These are phyloP conservation scores for Lindbergichthys nudifrons DNA, from an alignment of 2,797 vertebrate genomes.

Conservation along the genomic window DNA sequence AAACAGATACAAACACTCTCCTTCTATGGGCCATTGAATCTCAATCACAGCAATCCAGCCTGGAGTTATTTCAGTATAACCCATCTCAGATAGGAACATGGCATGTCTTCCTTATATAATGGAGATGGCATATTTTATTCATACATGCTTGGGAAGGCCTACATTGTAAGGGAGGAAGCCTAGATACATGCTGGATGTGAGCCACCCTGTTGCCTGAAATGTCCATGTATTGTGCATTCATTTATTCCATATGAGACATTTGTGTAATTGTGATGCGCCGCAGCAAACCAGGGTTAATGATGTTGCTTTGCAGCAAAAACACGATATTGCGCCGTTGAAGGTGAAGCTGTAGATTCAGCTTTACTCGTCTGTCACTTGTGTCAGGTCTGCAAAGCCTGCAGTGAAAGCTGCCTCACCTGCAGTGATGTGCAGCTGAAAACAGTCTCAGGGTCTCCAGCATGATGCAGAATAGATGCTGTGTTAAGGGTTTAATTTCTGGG, in stretches of 20 bases:
- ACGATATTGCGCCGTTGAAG: background rate
- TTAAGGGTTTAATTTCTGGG: background rate
- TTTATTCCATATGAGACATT: background rate
- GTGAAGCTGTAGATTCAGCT: background rate
- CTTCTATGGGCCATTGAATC: constrained; percentile 4
- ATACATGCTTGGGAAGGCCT: constrained; percentile 51
- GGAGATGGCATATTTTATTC: constrained; percentile 73
- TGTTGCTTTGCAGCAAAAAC: constrained; percentile 18
- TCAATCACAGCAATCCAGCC: constrained; percentile 47
- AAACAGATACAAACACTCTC: constrained; percentile 34
- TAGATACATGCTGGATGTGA: constrained; percentile 32
- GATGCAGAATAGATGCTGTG: background rate
- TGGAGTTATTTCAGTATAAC: constrained; percentile 23
- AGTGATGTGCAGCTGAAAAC: constrained; percentile 7
- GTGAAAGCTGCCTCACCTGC: constrained; percentile 39
- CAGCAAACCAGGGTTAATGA: background rate
- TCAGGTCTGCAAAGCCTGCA: constrained; percentile 36
- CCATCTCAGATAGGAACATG: constrained; percentile 12
- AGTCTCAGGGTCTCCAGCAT: background rate
- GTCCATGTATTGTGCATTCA: background rate
- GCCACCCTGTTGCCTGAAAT: constrained; percentile 46
- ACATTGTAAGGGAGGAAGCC: constrained; percentile 38
- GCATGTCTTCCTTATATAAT: constrained; percentile 66
- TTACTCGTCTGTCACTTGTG: constrained; percentile 10
- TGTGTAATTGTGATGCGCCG: background rate